These are phyloP conservation scores for Diorhabda carinulata DNA, from an alignment of 1,140 invertebrate species.

Conservation along the genomic window DNA sequence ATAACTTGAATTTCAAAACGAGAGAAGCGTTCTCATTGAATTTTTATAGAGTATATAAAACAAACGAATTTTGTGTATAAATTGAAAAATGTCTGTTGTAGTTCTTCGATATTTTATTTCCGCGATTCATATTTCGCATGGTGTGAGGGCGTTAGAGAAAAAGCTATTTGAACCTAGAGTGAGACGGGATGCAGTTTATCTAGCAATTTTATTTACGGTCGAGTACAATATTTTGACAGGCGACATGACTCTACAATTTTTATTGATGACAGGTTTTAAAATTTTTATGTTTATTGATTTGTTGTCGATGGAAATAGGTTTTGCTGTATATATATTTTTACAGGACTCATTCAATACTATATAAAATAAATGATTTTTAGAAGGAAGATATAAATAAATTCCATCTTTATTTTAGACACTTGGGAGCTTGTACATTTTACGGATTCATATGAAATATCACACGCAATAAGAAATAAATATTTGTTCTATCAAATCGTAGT, in stretches of 20 bases:
- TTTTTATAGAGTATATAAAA: background rate
- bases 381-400: no score
- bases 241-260: conserved; percentile 1
- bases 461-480: no score
- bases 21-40: background rate
- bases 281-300: background rate
- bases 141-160: background rate
- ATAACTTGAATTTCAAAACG: background rate
- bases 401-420: no score
- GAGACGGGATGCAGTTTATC: background rate
- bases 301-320: background rate
- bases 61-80: background rate
- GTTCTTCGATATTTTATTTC: conserved; percentile 1
- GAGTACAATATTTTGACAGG: background rate
- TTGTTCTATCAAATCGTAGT: no score
- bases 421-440: no score
- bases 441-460: no score
- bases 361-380: no score
- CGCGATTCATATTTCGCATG: conserved; percentile 1
- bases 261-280: conserved; percentile 1
- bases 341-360: no score
- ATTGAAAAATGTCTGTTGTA: background rate
- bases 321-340: background rate
- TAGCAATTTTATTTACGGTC: background rate
- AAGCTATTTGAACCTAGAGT: background rate